A percentile compares a stretch with the other conserved stretches of the same genome.
phyloP scores from a whole-genome alignment of 2,113 vertebrate genomes.

The Burhinus bistriatus region DNA sequence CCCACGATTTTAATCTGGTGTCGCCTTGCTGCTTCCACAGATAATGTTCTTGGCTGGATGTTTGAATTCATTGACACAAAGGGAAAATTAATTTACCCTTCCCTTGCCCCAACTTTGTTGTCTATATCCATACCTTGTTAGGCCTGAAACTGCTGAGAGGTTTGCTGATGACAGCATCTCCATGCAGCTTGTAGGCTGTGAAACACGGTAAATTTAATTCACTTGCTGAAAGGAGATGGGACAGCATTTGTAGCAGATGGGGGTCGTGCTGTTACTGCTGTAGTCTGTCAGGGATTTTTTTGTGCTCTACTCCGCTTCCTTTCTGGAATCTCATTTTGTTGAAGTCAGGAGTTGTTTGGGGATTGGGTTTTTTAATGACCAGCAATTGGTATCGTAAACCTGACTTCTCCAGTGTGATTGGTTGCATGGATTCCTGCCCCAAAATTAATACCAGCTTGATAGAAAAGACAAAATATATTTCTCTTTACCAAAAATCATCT shows the following conservation, averaged over 20 bases:
- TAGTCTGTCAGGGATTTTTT: fast-evolving
- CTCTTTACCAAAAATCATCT: fast-evolving
- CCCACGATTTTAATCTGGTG: fast-evolving
- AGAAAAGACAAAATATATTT: fast-evolving
- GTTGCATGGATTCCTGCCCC: not conserved
- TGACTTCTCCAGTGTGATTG: not conserved
- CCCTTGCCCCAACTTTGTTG: fast-evolving
- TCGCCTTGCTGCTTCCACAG: fast-evolving
- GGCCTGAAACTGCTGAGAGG: not conserved
- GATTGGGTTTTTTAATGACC: not conserved
- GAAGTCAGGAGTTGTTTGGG: not conserved
- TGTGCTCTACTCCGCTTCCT: not conserved
- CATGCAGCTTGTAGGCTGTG: not conserved
- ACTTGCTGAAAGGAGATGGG: not conserved
- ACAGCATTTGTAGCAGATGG: too few relatives aligned
- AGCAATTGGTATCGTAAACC: not conserved
- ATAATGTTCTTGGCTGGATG: fast-evolving
- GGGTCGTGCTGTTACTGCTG: not conserved
- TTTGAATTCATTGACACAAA: fast-evolving
- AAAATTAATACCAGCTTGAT: not conserved
- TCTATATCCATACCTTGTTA: not conserved
- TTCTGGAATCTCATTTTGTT: not conserved
- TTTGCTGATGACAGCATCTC: fast-evolving
- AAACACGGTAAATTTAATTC: not conserved
- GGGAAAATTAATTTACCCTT: not conserved